Evolutionary conservation across 2,797 vertebrate species (phyloP), one percentile per base, ranked within the genome.

Genomic region (Syngnathus acus): DNA sequence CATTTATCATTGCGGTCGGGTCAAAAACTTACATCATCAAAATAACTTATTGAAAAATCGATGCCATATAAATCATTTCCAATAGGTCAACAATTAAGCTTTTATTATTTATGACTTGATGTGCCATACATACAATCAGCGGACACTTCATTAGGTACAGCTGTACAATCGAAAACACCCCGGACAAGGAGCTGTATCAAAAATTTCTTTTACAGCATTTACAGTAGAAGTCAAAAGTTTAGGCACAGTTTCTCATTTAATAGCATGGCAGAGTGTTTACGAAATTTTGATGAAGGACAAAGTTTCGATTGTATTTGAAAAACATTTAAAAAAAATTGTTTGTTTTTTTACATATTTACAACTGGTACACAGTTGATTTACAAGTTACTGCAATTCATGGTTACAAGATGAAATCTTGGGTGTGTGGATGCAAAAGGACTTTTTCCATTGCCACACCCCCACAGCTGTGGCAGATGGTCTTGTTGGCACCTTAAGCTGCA

Each of bases 51-150:
- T 43, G 42, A 43, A 13, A 47, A 47, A 47, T 47, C 26, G 5
- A 40, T 4, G 9, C 13, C 14, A 32, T 32, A 32, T 53, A 53
- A 53, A 2, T 53, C n/a, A 53, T 53, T 10, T 4, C n/a, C 53
- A 55, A 32, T 14, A 26, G 23, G 10, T 55, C 53, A 55, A 55
- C 23, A 55, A 55, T 55, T 14, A 13, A 26, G 53, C 9, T 55
- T 40, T 61, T 61, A 42, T 61, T 61, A 6, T 13, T 9, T 45
- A 57, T 13, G 61, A 10, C 72, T 83, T 72, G 58, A 55, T 6
- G 10, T 55, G 59, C 21, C 38, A 55, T 54, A 1, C 14, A 9
- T 39, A 42, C 19, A 61, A n/a, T 42, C 58, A 60, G 37, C 16
- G 16, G 58, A 60, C 17, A n/a, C 58, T 60, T 60, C 38, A 60